Base-by-base conservation (phyloP, 23 tunicate genomes). In the Halocynthia aurantium region DNA sequence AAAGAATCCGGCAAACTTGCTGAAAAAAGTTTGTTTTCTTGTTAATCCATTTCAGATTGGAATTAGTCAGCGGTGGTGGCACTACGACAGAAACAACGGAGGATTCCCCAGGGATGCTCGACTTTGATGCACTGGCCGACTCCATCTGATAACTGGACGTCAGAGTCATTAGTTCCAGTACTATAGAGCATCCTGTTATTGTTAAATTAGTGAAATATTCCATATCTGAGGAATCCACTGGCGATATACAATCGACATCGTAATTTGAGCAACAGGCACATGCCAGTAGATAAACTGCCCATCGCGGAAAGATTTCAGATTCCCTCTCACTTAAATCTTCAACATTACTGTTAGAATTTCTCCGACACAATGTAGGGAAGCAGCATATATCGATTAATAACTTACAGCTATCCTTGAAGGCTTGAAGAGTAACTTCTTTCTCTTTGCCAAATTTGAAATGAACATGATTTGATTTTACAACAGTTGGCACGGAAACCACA, bases 1-100 rank as follows among this genome's bases (percentile, higher is more conserved):
- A 92, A 61, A 92, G 52, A 22, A 53, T 82, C 62, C 75, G 73
- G 5, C 88, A 73, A 52, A 78, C 70, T 51, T 22, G 72, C 70
- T 86, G 73, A 73, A 50, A 82, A 68, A 92, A 92, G 22, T 53
- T 52, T 10, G 92, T 72, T 52, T 78, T 50, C 17, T 82, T 62
- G 31, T 64, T 50, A 8, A 92, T 22, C 69, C 61, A 64, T 12
- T 55, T 12, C 22, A 76, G 61, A 50, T 92, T 87, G 18, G 49
- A 10, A 11, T 44, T 19, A 8, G 82, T 72, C 69, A 92, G 19
- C 17, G 91, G 88, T 12, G 98, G 67, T 53, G 88, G 81, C 50
- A 89, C 88, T 8, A 73, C 81, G 17, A 91, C 90, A 20, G 90
- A 80, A 8, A 78, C 71, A 53, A 74, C 63, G 5, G 11, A 44